A percentile compares a stretch with the other conserved stretches of the same genome.
Evolutionary conservation across 2,888 invertebrate genomes (phyloP).

Genomic region (Oscheius myriophilus): DNA sequence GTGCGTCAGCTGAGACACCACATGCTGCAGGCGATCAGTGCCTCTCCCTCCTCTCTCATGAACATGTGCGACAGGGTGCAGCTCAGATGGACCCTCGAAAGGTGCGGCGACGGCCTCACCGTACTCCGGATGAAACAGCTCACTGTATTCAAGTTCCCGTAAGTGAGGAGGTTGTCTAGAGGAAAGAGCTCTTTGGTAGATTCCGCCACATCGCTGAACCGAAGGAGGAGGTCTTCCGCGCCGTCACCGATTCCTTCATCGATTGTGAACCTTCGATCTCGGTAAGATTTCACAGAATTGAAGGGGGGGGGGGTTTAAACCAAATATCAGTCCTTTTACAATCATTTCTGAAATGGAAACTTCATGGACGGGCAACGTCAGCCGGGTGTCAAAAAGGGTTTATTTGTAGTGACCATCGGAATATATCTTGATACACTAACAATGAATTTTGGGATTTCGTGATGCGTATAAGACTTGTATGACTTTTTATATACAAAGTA

Average conservation of each 20-base stretch:
- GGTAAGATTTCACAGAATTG: no score
- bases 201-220: neutral
- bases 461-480: no score
- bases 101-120: slow-evolving; percentile 13
- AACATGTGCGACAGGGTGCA: slow-evolving; percentile 28
- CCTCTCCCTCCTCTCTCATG: slow-evolving; percentile 4
- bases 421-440: no score
- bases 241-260: slow-evolving; percentile 17
- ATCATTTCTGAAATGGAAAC: no score
- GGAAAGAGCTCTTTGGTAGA: neutral
- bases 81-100: neutral
- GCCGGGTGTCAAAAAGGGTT: no score
- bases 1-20: slow-evolving; percentile 16
- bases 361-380: no score
- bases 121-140: slow-evolving; percentile 17
- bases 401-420: no score
- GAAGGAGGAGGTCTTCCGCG: slow-evolving; percentile 1
- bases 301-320: no score
- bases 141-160: slow-evolving; percentile 19
- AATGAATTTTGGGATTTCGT: no score
- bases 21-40: slow-evolving; percentile 16
- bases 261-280: slow-evolving; percentile 24
- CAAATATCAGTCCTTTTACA: no score
- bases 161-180: neutral
- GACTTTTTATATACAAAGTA: no score